Evolutionary conservation across 2,113 vertebrate genomes (phyloP).

Genomic region (Balaeniceps rex): DNA sequence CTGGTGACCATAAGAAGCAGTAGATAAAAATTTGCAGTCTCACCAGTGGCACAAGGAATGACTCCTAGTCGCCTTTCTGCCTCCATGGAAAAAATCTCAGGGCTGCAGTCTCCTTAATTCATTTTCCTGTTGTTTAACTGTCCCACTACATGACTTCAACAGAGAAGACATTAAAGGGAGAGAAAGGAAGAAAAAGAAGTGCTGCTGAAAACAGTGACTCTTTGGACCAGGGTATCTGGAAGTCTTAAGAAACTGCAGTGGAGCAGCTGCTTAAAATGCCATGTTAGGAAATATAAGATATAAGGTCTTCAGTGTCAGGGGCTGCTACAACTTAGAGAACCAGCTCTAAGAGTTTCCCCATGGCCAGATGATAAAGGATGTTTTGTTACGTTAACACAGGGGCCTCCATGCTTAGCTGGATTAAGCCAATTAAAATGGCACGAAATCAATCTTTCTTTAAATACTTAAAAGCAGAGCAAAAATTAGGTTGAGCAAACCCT

Average conservation of each 20-base stretch:
- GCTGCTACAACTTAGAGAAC: background rate
- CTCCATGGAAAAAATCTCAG: background rate
- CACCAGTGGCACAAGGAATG: background rate
- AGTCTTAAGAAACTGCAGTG: background rate
- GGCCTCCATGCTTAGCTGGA: constrained; percentile 13
- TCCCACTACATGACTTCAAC: background rate
- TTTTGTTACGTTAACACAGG: constrained; percentile 28
- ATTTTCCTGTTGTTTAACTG: background rate
- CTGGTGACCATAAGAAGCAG: background rate
- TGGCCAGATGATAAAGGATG: background rate
- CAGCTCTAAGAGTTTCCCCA: background rate
- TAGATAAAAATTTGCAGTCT: background rate
- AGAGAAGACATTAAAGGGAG: background rate
- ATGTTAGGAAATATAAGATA: background rate
- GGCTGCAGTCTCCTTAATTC: background rate
- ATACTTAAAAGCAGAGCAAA: constrained; percentile 60
- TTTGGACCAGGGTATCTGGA: background rate
- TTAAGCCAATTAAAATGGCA: constrained; percentile 55
- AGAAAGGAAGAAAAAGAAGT: background rate
- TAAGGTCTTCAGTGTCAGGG: background rate
- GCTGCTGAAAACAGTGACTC: background rate
- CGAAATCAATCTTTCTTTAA: constrained; percentile 61
- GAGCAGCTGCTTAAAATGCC: background rate
- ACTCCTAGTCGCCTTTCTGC: background rate
- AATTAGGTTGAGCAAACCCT: constrained; percentile 39